A percentile compares a stretch with the other conserved stretches of the same genome.
phyloP scores from a whole-genome alignment of 2,797 vertebrate species.

The Pteronotus mesoamericanus region DNA sequence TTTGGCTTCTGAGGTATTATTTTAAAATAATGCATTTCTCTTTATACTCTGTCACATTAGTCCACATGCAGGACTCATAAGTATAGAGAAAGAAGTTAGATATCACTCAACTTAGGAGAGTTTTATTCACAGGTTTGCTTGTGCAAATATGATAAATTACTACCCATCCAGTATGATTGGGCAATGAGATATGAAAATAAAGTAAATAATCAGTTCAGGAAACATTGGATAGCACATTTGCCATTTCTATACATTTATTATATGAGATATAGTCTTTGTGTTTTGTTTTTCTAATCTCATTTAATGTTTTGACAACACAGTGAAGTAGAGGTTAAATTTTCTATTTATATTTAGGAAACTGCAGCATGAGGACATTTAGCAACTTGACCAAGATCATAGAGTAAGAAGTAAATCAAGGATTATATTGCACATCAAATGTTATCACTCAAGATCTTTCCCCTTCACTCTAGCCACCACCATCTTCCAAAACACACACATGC shows the following conservation, averaged over 20 bases:
- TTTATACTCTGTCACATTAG: background rate
- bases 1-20: background rate
- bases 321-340: background rate
- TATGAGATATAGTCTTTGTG: background rate
- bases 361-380: background rate
- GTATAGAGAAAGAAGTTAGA: background rate
- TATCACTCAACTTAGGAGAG: background rate
- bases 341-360: background rate
- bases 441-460: background rate
- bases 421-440: background rate
- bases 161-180: background rate
- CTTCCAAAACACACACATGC: background rate
- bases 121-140: background rate
- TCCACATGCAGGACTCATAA: background rate
- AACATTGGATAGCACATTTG: background rate
- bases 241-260: background rate
- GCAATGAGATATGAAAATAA: background rate
- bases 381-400: background rate
- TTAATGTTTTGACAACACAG: background rate
- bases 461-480: background rate
- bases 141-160: background rate
- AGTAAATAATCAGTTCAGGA: background rate
- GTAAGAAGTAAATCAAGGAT: background rate
- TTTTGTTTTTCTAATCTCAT: background rate
- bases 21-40: background rate